A percentile compares a stretch with the other conserved stretches of the same genome.
These are phyloP conservation scores for Drosophila obscura DNA, from an alignment of 1,140 invertebrate species.

Conservation along the genomic window DNA sequence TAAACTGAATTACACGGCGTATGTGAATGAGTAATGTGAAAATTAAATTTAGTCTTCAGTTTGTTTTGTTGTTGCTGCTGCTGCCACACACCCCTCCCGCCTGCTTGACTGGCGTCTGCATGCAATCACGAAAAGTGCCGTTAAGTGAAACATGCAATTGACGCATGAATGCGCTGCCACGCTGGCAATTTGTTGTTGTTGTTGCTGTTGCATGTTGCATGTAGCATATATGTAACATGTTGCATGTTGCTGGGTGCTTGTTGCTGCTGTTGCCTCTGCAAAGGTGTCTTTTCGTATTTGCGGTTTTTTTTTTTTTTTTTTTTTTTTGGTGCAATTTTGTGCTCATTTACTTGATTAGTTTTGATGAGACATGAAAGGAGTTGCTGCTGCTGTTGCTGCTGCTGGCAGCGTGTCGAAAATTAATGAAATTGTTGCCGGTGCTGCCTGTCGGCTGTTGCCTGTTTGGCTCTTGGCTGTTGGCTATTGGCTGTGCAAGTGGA, in stretches of 20 bases:
- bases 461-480: slow-evolving; percentile 3
- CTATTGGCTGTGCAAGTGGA: slow-evolving; percentile 28
- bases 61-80: slow-evolving; percentile 63
- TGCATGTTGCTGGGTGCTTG: slow-evolving; percentile 54
- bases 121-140: slow-evolving; percentile 80
- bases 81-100: slow-evolving; percentile 18
- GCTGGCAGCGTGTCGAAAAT: slow-evolving; percentile 68
- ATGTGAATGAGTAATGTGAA: slow-evolving; percentile 83
- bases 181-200: slow-evolving; percentile 58
- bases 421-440: slow-evolving; percentile 57
- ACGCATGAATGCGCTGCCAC: slow-evolving; percentile 72
- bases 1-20: slow-evolving; percentile 83
- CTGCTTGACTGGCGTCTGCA: slow-evolving; percentile 44
- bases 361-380: slow-evolving; percentile 78
- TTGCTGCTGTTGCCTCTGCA: slow-evolving; percentile 28
- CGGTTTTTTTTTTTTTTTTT: slow-evolving; percentile 24
- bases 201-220: slow-evolving; percentile 24
- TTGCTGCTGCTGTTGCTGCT: too few relatives aligned
- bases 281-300: slow-evolving; percentile 65
- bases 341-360: slow-evolving; percentile 82
- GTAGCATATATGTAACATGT: slow-evolving; percentile 1
- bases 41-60: slow-evolving; percentile 80
- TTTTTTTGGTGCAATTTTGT: slow-evolving; percentile 55
- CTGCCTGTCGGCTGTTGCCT: slow-evolving; percentile 18
- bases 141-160: slow-evolving; percentile 82